Conservation (phyloP, 2,797 vertebrate genomes). For the Anas capensis region DNA sequence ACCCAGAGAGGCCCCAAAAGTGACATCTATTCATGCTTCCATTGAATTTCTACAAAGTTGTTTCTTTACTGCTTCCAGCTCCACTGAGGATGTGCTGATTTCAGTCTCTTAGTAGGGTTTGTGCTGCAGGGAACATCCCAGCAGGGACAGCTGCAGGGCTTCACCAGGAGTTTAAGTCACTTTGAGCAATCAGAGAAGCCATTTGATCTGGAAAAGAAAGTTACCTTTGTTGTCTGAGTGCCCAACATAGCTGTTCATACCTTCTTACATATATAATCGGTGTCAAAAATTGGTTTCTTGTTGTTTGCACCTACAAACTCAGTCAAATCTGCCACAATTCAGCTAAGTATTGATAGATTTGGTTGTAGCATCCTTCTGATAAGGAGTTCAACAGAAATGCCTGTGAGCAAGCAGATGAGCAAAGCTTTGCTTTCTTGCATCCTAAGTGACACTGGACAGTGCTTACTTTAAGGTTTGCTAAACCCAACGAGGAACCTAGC, state of each 20-base stretch:
- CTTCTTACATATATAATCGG: not conserved
- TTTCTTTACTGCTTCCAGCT: not conserved
- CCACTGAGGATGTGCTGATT: not conserved
- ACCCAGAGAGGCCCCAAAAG: not conserved
- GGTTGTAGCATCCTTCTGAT: not conserved
- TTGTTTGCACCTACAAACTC: not conserved
- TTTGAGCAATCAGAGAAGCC: not conserved
- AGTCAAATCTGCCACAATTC: not conserved
- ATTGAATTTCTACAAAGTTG: not conserved
- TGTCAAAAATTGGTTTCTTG: not conserved
- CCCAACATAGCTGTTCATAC: not conserved
- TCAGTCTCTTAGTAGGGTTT: not conserved
- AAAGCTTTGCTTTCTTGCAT: not conserved
- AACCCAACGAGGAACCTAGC: not conserved
- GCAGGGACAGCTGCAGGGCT: not conserved
- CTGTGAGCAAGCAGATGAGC: not conserved
- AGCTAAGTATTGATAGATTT: not conserved
- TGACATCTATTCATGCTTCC: not conserved
- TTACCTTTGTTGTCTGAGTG: not conserved
- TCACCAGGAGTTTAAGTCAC: not conserved
- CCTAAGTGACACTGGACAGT: not conserved
- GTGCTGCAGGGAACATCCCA: not conserved
- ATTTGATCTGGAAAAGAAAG: not conserved
- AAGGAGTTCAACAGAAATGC: not conserved
- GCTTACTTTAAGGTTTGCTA: conserved; percentile 2